A percentile compares a stretch with the other conserved stretches of the same genome.
These are phyloP conservation scores for Idaea aversata DNA, from an alignment of 2,888 invertebrate genomes.

Conservation along the genomic window DNA sequence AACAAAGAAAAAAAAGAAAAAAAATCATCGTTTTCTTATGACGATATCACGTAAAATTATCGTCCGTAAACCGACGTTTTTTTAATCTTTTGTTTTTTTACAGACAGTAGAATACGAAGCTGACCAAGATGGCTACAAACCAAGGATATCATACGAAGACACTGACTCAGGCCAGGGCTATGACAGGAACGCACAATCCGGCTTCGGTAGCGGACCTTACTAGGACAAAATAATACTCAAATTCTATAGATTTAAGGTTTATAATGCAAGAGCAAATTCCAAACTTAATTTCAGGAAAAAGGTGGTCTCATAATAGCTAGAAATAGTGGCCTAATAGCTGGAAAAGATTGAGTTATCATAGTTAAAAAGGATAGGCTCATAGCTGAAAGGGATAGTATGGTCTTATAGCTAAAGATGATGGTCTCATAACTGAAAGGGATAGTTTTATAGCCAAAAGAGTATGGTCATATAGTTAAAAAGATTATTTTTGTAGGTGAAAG, in stretches of 20 bases:
- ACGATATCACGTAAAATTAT: no score
- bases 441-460: no score
- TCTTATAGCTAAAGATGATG: not conserved
- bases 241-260: conserved; percentile 19
- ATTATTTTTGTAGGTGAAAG: no score
- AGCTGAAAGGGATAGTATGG: not conserved
- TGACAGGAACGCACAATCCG: conserved; percentile 27
- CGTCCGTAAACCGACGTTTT: no score
- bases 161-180: conserved; percentile 51
- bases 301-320: not conserved
- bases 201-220: conserved; percentile 30
- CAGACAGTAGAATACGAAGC: conserved; percentile 86
- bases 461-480: no score
- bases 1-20: no score
- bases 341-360: not conserved
- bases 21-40: no score
- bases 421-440: no score
- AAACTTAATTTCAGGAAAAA: not conserved
- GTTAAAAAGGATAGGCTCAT: not conserved
- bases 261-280: not conserved
- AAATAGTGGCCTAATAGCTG: not conserved
- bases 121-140: conserved; percentile 84
- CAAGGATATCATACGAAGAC: conserved; percentile 84
- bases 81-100: no score
- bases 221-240: conserved; percentile 37